Conservation (phyloP, 1,140 invertebrate species). For the Drosophila mojavensis region DNA sequence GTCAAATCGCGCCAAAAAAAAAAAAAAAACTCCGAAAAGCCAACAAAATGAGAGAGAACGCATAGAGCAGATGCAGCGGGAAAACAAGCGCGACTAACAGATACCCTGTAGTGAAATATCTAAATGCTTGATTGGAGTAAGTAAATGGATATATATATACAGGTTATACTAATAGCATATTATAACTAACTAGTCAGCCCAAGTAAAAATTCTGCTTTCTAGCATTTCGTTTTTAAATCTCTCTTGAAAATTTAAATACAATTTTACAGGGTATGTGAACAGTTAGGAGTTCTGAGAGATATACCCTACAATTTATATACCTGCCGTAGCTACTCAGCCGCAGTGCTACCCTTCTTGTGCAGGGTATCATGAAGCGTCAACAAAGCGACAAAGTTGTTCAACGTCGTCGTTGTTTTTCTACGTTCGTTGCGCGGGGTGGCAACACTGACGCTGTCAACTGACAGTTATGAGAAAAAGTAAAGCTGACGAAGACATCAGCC, state of each 20-base stretch:
- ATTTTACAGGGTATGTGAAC: too few species aligned
- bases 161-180: too few species aligned
- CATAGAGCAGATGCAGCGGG: neutral
- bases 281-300: too few species aligned
- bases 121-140: too few species aligned
- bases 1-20: constrained; percentile 72
- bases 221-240: too few species aligned
- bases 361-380: constrained; percentile 24
- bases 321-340: neutral
- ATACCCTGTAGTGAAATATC: constrained; percentile 2
- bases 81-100: neutral
- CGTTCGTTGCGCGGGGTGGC: constrained; percentile 35
- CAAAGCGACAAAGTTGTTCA: constrained; percentile 35
- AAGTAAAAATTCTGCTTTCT: too few species aligned
- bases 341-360: neutral
- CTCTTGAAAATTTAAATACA: too few species aligned
- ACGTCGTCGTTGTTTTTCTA: constrained; percentile 3
- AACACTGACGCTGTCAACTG: constrained; percentile 76
- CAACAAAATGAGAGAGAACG: constrained; percentile 43
- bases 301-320: neutral
- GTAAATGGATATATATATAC: too few species aligned
- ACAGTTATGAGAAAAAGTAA: constrained; percentile 82
- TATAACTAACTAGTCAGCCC: too few species aligned
- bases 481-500: constrained; percentile 77
- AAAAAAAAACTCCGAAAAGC: constrained; percentile 38